Conservation (phyloP, 2,113 vertebrate species). For the Sturnira hondurensis region DNA sequence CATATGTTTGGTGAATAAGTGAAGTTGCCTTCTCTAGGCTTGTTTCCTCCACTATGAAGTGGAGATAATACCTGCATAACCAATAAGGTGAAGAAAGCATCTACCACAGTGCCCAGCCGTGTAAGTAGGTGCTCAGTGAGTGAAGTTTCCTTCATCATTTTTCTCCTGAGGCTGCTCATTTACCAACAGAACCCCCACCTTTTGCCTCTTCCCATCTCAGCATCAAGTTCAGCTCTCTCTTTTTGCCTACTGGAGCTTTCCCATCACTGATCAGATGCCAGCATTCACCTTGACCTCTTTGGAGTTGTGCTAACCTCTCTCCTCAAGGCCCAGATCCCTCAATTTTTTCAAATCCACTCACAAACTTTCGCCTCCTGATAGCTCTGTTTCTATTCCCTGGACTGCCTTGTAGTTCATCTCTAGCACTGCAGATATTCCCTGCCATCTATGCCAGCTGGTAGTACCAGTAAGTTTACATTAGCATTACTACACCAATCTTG, state of each 20-base stretch:
- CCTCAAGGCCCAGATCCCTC: background rate
- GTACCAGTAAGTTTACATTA: background rate
- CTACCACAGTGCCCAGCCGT: background rate
- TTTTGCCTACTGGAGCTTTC: background rate
- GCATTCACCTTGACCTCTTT: background rate
- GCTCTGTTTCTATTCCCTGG: background rate
- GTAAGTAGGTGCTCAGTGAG: background rate
- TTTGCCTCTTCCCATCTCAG: background rate
- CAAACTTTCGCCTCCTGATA: background rate
- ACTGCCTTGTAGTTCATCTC: background rate
- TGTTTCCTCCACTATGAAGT: background rate
- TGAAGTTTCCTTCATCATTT: background rate
- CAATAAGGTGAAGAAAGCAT: background rate
- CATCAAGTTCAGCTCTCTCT: slow-evolving; percentile 6
- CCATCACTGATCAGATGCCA: background rate
- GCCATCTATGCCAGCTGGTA: background rate
- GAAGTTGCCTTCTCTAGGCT: background rate
- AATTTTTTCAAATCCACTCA: slow-evolving; percentile 14
- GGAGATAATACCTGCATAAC: background rate
- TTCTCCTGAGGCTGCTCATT: background rate
- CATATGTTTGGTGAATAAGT: slow-evolving; percentile 21
- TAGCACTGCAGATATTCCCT: background rate
- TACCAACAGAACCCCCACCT: background rate
- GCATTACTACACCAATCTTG: background rate
- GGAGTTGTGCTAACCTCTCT: background rate